These are phyloP conservation scores for Lagodon rhomboides DNA, from an alignment of 2,797 vertebrate species.

Conservation along the genomic window DNA sequence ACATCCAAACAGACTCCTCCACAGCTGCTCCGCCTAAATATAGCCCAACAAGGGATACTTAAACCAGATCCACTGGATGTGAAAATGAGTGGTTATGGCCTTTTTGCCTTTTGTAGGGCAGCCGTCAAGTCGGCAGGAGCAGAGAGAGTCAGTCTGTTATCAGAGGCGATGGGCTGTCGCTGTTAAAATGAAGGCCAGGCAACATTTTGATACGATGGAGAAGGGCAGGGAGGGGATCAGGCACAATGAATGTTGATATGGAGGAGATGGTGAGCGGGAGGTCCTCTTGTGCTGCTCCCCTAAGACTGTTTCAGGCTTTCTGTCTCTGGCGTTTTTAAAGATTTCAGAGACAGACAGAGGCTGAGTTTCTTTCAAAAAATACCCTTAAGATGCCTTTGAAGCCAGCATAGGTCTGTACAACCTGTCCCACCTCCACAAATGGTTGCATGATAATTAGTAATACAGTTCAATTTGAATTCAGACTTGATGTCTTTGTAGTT, in stretches of 20 bases:
- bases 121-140: slow-evolving; percentile 31
- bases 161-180: slow-evolving; percentile 23
- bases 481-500: neutral
- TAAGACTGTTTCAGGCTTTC: neutral
- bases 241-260: neutral
- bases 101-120: slow-evolving; percentile 21
- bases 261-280: neutral
- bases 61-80: slow-evolving; percentile 3
- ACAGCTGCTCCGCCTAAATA: slow-evolving; percentile 34
- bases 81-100: slow-evolving; percentile 19
- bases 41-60: slow-evolving; percentile 7
- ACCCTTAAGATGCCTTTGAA: neutral
- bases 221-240: neutral
- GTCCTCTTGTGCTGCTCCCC: neutral
- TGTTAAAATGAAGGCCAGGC: slow-evolving; percentile 5
- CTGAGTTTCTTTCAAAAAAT: neutral
- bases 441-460: neutral
- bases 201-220: slow-evolving; percentile 11
- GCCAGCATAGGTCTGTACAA: neutral
- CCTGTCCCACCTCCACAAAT: neutral
- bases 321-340: neutral
- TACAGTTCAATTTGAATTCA: neutral
- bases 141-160: slow-evolving; percentile 33
- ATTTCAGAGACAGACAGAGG: neutral
- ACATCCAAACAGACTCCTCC: neutral